A percentile compares a stretch with the other conserved stretches of the same genome.
phyloP scores from a whole-genome alignment of 2,888 invertebrate species.

The Thera obeliscata region DNA sequence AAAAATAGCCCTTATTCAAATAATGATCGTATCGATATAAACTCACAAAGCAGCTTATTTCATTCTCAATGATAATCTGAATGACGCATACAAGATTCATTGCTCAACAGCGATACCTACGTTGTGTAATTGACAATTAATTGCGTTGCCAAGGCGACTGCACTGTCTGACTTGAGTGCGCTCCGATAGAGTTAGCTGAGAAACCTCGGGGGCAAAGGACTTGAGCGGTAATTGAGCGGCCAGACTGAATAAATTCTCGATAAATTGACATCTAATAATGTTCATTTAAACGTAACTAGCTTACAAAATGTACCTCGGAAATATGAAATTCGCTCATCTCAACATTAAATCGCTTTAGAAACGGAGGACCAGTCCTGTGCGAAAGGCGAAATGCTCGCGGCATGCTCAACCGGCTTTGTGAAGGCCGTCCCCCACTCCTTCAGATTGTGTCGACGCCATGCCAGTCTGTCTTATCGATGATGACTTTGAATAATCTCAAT shows the following conservation, averaged over 20 bases:
- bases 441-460: constrained; percentile 50
- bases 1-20: background rate
- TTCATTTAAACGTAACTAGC: background rate
- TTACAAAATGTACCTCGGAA: background rate
- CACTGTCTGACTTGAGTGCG: constrained; percentile 45
- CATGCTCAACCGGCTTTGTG: constrained; percentile 81
- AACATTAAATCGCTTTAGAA: constrained; percentile 58
- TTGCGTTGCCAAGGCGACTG: constrained; percentile 63
- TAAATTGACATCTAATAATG: constrained; percentile 16
- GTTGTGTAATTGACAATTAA: constrained; percentile 69
- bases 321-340: constrained; percentile 27
- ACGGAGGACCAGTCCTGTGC: constrained; percentile 71
- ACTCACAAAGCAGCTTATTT: constrained; percentile 12
- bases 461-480: constrained; percentile 68
- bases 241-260: constrained; percentile 56
- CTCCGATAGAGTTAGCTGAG: constrained; percentile 54
- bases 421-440: constrained; percentile 77
- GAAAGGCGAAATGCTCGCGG: constrained; percentile 81
- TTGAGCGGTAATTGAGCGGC: constrained; percentile 70
- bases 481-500: constrained; percentile 43
- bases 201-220: constrained; percentile 68
- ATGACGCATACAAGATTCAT: constrained; percentile 40
- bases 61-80: constrained; percentile 22
- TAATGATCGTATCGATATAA: background rate
- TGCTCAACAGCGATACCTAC: constrained; percentile 40